Evolutionary conservation across 2,113 vertebrate genomes (phyloP), one percentile per base, ranked within the genome.

Genomic region (Rhynchomys soricoides): DNA sequence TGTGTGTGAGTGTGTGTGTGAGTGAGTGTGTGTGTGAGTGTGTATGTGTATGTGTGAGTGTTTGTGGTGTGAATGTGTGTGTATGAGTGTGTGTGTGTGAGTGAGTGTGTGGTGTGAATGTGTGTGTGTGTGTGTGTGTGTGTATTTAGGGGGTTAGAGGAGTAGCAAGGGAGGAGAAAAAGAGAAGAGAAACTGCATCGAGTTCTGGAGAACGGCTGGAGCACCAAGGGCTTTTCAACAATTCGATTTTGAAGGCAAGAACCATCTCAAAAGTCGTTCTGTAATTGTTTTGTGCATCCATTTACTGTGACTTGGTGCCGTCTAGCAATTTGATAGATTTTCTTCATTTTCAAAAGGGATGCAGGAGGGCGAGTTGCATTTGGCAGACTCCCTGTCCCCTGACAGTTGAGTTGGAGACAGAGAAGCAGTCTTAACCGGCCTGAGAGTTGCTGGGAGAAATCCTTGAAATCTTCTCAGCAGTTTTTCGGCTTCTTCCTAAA

Each of bases 401-500:
- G 71, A 3, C 17, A 40, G 45, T 68, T 70, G 0, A 90, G 34
- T 48, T 59, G 50, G 70, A 86, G 57, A 81, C 16, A 26, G 45
- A 89, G 85, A 90, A 89, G 86, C 64, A 16, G 52, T 91, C 8
- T 55, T 19, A 19, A 19, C 57, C 95, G 78, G 85, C 77, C 40
- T 40, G 21, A 37, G 24, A 64, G 7, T 66, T 45, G 24, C 68
- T 57, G n/a, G 17, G 26, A 74, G 16, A 89, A 48, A 12, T 26
- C 13, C 29, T 16, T 45, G 40, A 48, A 75, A 85, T 55, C 34
- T 16, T 24, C 64, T 59, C 40, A 50, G 71, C 85, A 34, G 79
- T 50, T 91, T 93, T 64, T 81, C 50, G 8, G 75, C 16, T 93
- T 93, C 66, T 79, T 64, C n/a, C 43, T 92, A 71, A 89, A 85